Base-by-base conservation (phyloP, 2,113 vertebrate genomes). In the Epinephelus lanceolatus region DNA sequence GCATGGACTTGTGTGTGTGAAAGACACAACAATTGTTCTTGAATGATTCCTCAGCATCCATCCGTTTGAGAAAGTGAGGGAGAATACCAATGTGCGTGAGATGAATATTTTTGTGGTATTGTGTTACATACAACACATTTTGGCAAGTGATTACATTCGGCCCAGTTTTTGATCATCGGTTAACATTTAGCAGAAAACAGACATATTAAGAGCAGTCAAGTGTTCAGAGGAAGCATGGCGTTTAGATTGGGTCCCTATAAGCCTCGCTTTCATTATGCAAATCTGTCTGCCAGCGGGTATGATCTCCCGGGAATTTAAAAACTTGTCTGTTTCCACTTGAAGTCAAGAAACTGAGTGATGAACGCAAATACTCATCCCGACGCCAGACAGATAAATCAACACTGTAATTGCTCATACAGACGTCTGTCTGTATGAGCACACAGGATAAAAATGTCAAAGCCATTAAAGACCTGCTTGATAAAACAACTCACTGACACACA, bases 271-370 rank as follows among this genome's bases (percentile, higher is more conserved):
- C 42, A 45, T 8, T 45, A 37, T 37, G 6, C 33, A 45, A 45
- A 11, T 45, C 42, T 45, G 42, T 45, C 42, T 45, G 42, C 42
- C 42, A 45, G 9, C 2, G 11, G 10, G 11, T 37, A 37, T 37
- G 33, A 45, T 45, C 42, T 45, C 42, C 42, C 9, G 11, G 11
- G 42, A 45, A 49, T 14, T 49, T 15, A 12, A 14, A 14, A 15
- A 49, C 14, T 45, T 45, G 42, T 45, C 47, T 1, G 1, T 37
- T 7, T 37, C 33, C 33, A 37, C 33, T 37, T 45, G 70, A 74
- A 71, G 42, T 77, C 78, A 78, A 70, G 53, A 25, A 52, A 69
- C 9, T 71, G 60, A 71, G 66, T 47, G 57, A 75, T 60, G 45
- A 33, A 30, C 1, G 5, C 19, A 25, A 19, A 56, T 78, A 45